Evolutionary conservation across 23 tunicate genomes (phyloP).

Genomic region (Botrylloides violaceus): DNA sequence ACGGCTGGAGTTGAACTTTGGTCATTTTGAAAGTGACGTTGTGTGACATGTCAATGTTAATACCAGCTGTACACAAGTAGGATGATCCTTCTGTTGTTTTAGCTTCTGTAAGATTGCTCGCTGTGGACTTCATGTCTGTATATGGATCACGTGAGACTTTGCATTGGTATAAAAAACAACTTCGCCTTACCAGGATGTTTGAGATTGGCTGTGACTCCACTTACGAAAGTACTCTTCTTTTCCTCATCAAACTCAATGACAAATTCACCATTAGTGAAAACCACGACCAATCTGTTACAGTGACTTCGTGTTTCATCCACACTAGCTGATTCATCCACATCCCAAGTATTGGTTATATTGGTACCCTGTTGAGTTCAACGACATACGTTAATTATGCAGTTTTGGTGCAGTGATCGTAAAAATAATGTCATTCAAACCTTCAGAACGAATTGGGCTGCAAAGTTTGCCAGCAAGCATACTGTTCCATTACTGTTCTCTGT

Average conservation of each 20-base stretch:
- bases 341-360: background rate
- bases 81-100: constrained; percentile 54
- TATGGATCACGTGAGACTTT: too few relatives aligned
- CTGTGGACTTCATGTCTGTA: background rate
- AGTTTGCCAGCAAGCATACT: background rate
- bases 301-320: background rate
- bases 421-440: too few relatives aligned
- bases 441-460: constrained; percentile 1
- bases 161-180: background rate
- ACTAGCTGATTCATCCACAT: background rate
- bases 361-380: too few relatives aligned
- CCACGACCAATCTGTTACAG: background rate
- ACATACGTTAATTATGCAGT: too few relatives aligned
- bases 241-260: background rate
- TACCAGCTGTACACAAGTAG: constrained; percentile 46
- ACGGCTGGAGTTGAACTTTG: constrained; percentile 74
- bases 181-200: background rate
- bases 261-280: background rate
- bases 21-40: constrained; percentile 32
- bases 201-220: background rate
- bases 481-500: background rate
- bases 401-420: too few relatives aligned
- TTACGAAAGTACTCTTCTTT: background rate
- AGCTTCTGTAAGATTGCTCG: constrained; percentile 12
- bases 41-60: constrained; percentile 17